phyloP scores from a whole-genome alignment of 2,797 vertebrate species.

The Falco peregrinus region DNA sequence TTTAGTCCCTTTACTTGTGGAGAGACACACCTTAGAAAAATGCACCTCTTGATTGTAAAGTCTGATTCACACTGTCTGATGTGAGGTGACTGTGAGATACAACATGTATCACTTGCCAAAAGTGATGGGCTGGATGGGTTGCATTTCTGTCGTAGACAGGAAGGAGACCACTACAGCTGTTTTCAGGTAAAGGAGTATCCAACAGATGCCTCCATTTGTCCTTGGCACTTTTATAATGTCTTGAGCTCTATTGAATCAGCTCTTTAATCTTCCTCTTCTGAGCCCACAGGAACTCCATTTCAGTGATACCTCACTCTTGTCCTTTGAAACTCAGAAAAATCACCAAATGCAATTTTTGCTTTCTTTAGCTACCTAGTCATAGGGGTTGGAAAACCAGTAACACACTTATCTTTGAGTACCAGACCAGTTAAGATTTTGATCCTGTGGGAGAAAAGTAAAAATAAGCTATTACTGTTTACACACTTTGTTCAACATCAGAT shows the following conservation, averaged over 20 bases:
- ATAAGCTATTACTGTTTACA: not conserved
- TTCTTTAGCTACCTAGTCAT: not conserved
- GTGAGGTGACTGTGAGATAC: not conserved
- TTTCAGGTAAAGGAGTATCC: not conserved
- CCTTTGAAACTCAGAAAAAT: not conserved
- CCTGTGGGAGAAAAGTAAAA: not conserved
- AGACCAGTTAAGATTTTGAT: not conserved
- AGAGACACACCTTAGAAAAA: not conserved
- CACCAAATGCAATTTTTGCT: not conserved
- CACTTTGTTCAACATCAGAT: not conserved
- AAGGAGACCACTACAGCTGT: not conserved
- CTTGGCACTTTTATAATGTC: not conserved
- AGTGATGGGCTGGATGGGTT: not conserved
- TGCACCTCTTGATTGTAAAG: not conserved
- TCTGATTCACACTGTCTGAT: not conserved
- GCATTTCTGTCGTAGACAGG: not conserved
- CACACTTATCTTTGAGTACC: not conserved
- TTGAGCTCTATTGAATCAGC: not conserved
- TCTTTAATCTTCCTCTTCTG: not conserved
- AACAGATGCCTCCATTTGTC: not conserved
- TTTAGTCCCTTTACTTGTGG: not conserved
- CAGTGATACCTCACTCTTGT: not conserved
- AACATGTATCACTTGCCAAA: not conserved
- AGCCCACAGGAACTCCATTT: not conserved
- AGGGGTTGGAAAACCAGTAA: not conserved